A percentile compares a stretch with the other conserved stretches of the same genome.
Evolutionary conservation across 2,888 invertebrate species (phyloP).

Genomic region (Stegana nigrithorax): DNA sequence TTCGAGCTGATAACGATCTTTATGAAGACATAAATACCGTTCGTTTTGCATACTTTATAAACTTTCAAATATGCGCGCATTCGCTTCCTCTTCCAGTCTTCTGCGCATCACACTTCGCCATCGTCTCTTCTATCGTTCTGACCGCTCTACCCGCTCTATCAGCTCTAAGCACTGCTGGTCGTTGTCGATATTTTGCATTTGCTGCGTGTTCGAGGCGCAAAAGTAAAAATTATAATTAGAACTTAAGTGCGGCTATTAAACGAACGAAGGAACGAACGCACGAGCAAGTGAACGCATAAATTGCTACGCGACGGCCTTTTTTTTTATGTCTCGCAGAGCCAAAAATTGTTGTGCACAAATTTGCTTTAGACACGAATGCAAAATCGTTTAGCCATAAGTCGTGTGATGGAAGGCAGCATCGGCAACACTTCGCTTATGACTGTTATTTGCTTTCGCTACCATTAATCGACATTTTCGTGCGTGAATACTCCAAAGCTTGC

Average conservation of each 20-base stretch:
- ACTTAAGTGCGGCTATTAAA: conserved; percentile 11
- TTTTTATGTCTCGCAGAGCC: background rate
- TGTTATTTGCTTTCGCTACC: too few species aligned
- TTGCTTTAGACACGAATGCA: conserved; percentile 8
- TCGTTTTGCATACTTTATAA: conserved; percentile 12
- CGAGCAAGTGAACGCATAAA: background rate
- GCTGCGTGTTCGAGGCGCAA: conserved; percentile 12
- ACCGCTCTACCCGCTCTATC: too few species aligned
- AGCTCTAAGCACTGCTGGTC: background rate
- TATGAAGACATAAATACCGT: conserved; percentile 57
- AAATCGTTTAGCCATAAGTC: too few species aligned
- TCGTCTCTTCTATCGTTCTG: too few species aligned
- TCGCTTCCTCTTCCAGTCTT: background rate
- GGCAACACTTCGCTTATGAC: too few species aligned
- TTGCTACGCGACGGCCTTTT: background rate
- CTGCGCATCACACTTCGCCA: background rate
- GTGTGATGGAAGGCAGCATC: too few species aligned
- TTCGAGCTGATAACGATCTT: conserved; percentile 49
- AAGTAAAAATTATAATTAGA: conserved; percentile 48
- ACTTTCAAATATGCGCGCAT: background rate
- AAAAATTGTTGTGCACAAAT: conserved; percentile 1
- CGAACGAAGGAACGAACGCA: background rate
- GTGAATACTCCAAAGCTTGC: too few species aligned
- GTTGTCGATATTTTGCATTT: too few species aligned
- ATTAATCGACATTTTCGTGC: too few species aligned